Evolutionary conservation across 2,888 invertebrate species (phyloP).

Genomic region (Leptopilina drosophilae): DNA sequence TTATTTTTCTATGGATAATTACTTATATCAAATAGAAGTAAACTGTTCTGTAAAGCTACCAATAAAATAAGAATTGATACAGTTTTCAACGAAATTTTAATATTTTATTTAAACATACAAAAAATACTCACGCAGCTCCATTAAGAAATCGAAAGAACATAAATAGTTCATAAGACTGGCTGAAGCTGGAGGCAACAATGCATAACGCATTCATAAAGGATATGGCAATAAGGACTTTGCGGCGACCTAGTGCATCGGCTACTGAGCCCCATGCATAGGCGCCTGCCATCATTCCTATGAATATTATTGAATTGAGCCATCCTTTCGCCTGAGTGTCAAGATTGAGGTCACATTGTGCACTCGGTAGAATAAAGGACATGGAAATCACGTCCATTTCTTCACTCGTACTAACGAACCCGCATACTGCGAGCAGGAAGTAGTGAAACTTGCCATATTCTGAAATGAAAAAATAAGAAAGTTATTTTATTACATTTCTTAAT

Average conservation of each 20-base stretch:
- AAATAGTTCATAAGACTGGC: constrained; percentile 92
- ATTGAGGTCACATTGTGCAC: constrained; percentile 94
- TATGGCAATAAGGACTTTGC: constrained; percentile 92
- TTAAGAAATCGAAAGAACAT: constrained; percentile 94
- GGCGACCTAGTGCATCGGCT: constrained; percentile 92
- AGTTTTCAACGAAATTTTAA: too few relatives aligned
- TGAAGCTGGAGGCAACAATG: constrained; percentile 93
- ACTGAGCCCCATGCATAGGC: constrained; percentile 96
- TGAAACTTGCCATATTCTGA: constrained; percentile 93
- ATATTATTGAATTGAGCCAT: constrained; percentile 88
- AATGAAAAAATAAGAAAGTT: constrained; percentile 43
- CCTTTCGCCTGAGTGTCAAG: constrained; percentile 92
- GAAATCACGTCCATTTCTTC: constrained; percentile 98
- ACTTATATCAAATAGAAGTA: too few relatives aligned
- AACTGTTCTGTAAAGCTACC: neutral
- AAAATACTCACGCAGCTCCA: constrained; percentile 91
- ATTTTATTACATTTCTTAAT: too few relatives aligned
- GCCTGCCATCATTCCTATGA: constrained; percentile 95
- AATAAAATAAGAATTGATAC: neutral
- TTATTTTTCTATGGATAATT: too few relatives aligned
- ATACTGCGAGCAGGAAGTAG: constrained; percentile 91
- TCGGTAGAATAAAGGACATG: constrained; percentile 95
- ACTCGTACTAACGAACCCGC: constrained; percentile 95
- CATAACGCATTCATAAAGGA: constrained; percentile 93
- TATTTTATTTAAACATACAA: neutral